Percentiles rank a stretch among this genome's conserved stretches.
Evolutionary conservation across 2,113 vertebrate genomes (phyloP).

Genomic region (Rhinoptilus africanus): DNA sequence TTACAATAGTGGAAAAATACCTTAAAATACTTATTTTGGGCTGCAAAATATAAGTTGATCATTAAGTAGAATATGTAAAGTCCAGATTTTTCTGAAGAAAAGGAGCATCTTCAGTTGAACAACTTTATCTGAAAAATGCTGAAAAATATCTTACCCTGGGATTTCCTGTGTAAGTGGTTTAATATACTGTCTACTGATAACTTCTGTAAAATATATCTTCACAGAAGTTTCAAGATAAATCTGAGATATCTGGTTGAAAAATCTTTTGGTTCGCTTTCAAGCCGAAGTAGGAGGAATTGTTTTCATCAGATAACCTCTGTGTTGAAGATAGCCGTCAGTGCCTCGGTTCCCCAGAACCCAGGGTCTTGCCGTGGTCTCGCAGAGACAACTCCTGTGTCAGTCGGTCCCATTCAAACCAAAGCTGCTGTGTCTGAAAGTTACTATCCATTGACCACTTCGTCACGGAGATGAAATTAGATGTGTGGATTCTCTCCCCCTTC

Average conservation of each 20-base stretch:
- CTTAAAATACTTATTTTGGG: not conserved
- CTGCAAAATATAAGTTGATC: not conserved
- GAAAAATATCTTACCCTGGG: not conserved
- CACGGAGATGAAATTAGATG: accelerated
- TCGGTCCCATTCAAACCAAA: not conserved
- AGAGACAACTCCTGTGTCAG: accelerated
- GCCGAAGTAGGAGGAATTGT: not conserved
- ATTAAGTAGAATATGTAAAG: not conserved
- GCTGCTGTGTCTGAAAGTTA: not conserved
- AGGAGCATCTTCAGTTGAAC: not conserved
- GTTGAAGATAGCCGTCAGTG: not conserved
- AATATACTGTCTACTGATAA: not conserved
- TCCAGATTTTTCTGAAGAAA: not conserved
- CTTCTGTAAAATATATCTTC: not conserved
- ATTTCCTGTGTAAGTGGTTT: not conserved
- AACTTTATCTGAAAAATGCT: not conserved
- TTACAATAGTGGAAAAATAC: not conserved
- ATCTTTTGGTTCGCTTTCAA: not conserved
- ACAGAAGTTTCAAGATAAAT: not conserved
- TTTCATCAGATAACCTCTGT: not conserved
- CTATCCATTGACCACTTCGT: accelerated
- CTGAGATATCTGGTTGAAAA: not conserved
- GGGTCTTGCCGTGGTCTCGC: not conserved
- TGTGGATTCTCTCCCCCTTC: not conserved
- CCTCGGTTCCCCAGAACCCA: not conserved